phyloP scores from a whole-genome alignment of 2,888 invertebrate genomes.

The Epinotia bilunana region DNA sequence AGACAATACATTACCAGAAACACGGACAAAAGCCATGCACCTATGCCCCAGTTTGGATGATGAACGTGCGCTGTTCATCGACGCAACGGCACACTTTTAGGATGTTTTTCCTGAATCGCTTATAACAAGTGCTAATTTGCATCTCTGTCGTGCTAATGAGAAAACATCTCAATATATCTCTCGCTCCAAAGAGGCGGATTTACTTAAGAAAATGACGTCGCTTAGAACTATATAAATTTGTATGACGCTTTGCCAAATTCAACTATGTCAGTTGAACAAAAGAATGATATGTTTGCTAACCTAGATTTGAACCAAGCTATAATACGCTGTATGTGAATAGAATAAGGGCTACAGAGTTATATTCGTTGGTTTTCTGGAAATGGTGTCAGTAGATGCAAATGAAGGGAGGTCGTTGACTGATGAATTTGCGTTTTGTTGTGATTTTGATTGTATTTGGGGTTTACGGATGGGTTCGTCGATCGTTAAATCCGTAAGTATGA shows the following conservation, averaged over 20 bases:
- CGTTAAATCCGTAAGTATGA: constrained; percentile 15
- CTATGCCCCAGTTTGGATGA: constrained; percentile 12
- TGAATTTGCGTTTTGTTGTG: constrained; percentile 8
- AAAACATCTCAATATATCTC: neutral
- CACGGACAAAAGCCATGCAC: neutral
- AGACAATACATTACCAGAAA: constrained; percentile 6
- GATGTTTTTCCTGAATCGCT: constrained; percentile 50
- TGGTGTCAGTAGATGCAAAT: constrained; percentile 49
- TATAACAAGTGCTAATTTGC: constrained; percentile 51
- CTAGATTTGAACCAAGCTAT: neutral
- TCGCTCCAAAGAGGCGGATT: neutral
- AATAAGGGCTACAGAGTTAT: neutral
- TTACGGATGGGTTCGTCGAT: constrained; percentile 20
- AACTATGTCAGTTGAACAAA: constrained; percentile 58
- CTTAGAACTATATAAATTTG: neutral
- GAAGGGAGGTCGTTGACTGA: constrained; percentile 18
- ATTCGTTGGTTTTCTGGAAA: constrained; percentile 44
- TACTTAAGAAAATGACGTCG: neutral
- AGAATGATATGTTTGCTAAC: constrained; percentile 47
- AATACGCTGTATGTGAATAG: neutral
- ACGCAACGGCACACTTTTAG: constrained; percentile 54
- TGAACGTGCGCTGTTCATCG: constrained; percentile 33
- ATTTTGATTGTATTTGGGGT: constrained; percentile 26
- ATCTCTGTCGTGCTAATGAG: constrained; percentile 58
- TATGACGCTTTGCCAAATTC: constrained; percentile 42